Evolutionary conservation across 2,797 vertebrate genomes (phyloP), one percentile per base, ranked within the genome.

Genomic region (Enteromius viviparus): DNA sequence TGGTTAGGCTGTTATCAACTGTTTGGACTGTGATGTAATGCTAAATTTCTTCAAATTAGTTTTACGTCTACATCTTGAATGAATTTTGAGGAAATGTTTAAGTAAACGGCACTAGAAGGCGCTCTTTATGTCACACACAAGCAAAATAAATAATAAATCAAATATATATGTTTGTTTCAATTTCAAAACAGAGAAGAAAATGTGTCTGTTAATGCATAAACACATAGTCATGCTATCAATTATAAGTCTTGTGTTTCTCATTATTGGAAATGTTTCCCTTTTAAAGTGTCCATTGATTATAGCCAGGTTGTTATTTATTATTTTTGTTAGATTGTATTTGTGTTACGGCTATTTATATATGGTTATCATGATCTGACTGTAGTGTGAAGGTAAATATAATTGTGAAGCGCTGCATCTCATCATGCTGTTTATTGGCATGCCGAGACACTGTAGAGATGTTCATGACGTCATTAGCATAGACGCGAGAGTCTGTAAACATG

Each of bases 401-500:
- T 19, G n/a, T 40, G 40, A 17, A 26, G 42, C 29, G 1, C 42
- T 51, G 42, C 69, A 74, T 81, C 55, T 64, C 32, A 74, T 74
- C 80, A 37, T 51, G 55, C 47, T 64, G 69, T 74, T 81, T 64
- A 74, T 64, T 74, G 70, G 60, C 68, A 47, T 42, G 49, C 51
- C 34, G 29, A n/a, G 58, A 58, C 58, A 51, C 68, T 72, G 79
- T 81, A 5, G 45, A 81, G 69, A 74, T 64, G 58, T 51, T n/a
- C 6, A 15, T 72, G 45, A 74, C 78, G 51, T 83, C 49, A 74
- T 62, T 74, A 34, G 45, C 78, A 23, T 62, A 10, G 51, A 47
- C 32, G 47, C 29, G 58, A 69, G 34, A 32, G 37, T 51, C 84
- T 75, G 81, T 84, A 72, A 83, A 84, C 66, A 74, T 85, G 82